These are phyloP conservation scores for Hydraecia micacea DNA, from an alignment of 2,888 invertebrate species.

Conservation along the genomic window DNA sequence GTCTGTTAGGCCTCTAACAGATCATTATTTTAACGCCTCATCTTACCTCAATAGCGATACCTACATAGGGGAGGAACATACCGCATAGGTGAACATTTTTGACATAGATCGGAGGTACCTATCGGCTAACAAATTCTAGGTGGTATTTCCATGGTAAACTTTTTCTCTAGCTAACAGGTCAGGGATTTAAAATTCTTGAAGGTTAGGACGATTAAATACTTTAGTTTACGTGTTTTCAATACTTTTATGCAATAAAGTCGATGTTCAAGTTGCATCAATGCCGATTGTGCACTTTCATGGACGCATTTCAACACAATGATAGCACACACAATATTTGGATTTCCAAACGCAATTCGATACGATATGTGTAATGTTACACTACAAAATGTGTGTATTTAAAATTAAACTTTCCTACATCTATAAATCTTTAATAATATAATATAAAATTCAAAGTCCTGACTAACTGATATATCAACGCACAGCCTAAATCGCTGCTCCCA, in stretches of 20 bases:
- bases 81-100: no score
- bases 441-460: no score
- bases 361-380: constrained; percentile 16
- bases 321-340: constrained; percentile 47
- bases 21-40: neutral
- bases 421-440: no score
- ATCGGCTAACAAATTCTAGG: neutral
- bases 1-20: no score
- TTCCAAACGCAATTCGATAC: constrained; percentile 41
- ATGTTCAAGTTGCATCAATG: constrained; percentile 42
- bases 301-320: constrained; percentile 50
- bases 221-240: constrained; percentile 37
- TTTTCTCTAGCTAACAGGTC: neutral
- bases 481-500: no score
- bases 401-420: no score
- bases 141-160: neutral
- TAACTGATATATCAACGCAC: no score
- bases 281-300: constrained; percentile 54
- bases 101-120: neutral
- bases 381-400: neutral
- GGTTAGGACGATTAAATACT: neutral
- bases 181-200: neutral
- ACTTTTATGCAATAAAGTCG: constrained; percentile 43
- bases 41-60: neutral
- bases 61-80: no score